Percentiles rank a stretch among this genome's conserved stretches.
Conservation (phyloP, 2,888 invertebrate genomes). For the Tanytarsus gracilentus region DNA sequence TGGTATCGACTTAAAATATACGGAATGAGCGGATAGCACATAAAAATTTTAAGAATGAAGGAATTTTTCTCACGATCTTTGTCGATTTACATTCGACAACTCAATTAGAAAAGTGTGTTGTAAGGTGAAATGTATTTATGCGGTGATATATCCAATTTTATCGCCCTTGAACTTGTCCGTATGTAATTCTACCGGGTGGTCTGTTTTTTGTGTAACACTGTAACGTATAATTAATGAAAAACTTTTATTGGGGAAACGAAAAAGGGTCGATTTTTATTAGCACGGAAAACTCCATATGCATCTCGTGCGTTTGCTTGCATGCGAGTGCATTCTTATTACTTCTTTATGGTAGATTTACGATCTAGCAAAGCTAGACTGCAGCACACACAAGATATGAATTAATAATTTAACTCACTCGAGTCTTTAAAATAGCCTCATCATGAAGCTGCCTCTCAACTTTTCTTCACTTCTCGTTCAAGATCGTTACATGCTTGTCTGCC, state of each 20-base stretch:
- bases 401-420: neutral
- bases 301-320: neutral
- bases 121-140: neutral
- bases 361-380: neutral
- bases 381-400: too few relatives aligned
- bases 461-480: too few relatives aligned
- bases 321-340: neutral
- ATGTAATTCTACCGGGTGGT: too few relatives aligned
- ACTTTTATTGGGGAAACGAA: too few relatives aligned
- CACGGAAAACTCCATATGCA: too few relatives aligned
- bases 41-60: neutral
- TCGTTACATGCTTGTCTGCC: too few relatives aligned
- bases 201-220: neutral
- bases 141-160: neutral
- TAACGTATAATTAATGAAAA: neutral
- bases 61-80: neutral
- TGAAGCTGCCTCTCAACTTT: too few relatives aligned
- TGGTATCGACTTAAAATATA: slow-evolving; percentile 1
- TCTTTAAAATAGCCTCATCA: neutral
- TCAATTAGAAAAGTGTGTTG: neutral
- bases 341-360: neutral
- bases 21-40: neutral
- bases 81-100: neutral
- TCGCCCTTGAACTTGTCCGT: slow-evolving; percentile 5
- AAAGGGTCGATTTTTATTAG: too few relatives aligned